phyloP scores from a whole-genome alignment of 2,888 invertebrate genomes.

The Dryococelus australis region DNA sequence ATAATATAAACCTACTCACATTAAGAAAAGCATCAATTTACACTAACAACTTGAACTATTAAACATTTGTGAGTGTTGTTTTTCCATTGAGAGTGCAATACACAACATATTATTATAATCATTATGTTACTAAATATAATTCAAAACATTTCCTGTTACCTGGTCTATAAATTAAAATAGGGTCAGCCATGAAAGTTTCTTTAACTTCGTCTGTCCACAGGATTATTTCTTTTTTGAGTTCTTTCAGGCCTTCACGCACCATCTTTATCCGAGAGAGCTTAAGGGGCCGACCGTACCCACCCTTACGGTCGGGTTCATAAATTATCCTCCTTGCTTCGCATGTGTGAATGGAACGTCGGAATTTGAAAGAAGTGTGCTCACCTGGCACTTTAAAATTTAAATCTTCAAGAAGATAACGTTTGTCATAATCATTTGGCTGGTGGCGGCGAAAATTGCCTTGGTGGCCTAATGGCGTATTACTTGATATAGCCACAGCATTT shows the following conservation, averaged over 20 bases:
- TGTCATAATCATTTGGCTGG: not conserved
- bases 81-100: too few relatives aligned
- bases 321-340: constrained; percentile 53
- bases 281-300: constrained; percentile 63
- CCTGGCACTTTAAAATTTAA: not conserved
- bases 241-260: constrained; percentile 69
- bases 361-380: not conserved
- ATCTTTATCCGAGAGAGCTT: constrained; percentile 61
- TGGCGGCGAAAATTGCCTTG: not conserved
- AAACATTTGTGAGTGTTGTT: too few relatives aligned
- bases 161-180: constrained; percentile 62
- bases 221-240: constrained; percentile 71
- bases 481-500: not conserved
- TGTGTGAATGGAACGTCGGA: not conserved
- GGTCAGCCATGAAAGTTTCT: constrained; percentile 70
- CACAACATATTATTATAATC: too few relatives aligned
- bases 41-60: too few relatives aligned
- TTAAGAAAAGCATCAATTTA: too few relatives aligned
- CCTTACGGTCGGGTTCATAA: constrained; percentile 68
- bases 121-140: not conserved
- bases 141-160: constrained; percentile 57
- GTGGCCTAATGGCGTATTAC: not conserved
- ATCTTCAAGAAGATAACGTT: not conserved
- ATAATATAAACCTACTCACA: too few relatives aligned
- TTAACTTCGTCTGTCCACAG: constrained; percentile 73